These are phyloP conservation scores for Cotesia typhae DNA, from an alignment of 1,140 invertebrate species.

Conservation along the genomic window DNA sequence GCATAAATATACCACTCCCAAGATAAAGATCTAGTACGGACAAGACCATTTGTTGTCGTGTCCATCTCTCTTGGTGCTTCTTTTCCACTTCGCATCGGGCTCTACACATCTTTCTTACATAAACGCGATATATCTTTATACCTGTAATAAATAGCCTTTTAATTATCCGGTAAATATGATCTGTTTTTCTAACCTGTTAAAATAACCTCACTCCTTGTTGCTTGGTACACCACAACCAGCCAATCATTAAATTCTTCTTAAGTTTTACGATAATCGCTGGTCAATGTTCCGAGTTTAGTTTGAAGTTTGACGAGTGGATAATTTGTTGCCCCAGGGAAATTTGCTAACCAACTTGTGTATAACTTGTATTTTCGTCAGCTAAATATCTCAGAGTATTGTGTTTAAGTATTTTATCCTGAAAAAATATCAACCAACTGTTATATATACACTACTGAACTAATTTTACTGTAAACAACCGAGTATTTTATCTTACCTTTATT, in stretches of 20 bases:
- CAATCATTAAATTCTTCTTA: slow-evolving; percentile 18
- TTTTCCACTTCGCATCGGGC: neutral
- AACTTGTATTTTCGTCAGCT: neutral
- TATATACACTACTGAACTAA: no score
- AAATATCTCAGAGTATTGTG: no score
- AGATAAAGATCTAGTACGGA: slow-evolving; percentile 59
- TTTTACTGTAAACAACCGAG: no score
- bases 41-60: slow-evolving; percentile 61
- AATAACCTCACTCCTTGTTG: neutral
- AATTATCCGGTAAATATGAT: slow-evolving; percentile 23
- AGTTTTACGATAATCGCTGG: slow-evolving; percentile 21
- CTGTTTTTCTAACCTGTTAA: slow-evolving; percentile 7
- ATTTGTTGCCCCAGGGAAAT: slow-evolving; percentile 10
- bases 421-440: no score
- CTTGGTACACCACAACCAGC: neutral
- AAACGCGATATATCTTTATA: slow-evolving; percentile 17
- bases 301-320: slow-evolving; percentile 23
- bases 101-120: slow-evolving; percentile 25
- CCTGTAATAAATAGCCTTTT: slow-evolving; percentile 13
- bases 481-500: no score
- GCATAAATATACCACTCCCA: slow-evolving; percentile 58
- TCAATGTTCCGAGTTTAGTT: slow-evolving; percentile 24
- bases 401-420: no score
- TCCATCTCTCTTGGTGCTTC: slow-evolving; percentile 47
- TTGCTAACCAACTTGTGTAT: neutral